Percentiles rank a stretch among this genome's conserved stretches.
Conservation (phyloP, 2,113 vertebrate genomes). For the Orthochromis indermauri region DNA sequence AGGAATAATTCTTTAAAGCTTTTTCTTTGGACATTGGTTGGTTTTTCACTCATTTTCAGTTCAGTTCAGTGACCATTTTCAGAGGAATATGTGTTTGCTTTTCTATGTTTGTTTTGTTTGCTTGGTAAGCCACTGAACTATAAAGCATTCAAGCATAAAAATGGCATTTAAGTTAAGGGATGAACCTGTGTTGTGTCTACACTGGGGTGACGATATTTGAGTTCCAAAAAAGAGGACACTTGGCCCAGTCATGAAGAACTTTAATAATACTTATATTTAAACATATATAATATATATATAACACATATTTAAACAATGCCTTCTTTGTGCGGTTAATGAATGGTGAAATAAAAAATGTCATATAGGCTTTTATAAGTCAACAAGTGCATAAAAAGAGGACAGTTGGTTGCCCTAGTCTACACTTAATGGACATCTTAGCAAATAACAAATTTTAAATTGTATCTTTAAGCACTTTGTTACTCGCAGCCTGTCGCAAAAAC, state of each 20-base stretch:
- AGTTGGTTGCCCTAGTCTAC: neutral
- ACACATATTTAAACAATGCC: neutral
- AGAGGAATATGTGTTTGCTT: neutral
- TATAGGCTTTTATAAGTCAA: neutral
- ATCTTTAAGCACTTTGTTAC: neutral
- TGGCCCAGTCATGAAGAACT: neutral
- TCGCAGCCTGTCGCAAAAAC: neutral
- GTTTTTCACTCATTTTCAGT: neutral
- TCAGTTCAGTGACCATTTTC: neutral
- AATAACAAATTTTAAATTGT: neutral
- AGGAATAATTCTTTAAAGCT: neutral
- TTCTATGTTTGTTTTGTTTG: neutral
- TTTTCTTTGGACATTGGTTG: neutral
- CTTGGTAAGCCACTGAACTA: neutral
- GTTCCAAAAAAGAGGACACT: neutral
- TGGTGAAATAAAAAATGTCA: neutral
- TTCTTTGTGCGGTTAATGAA: neutral
- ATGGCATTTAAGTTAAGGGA: neutral
- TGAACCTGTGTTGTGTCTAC: neutral
- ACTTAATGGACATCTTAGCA: neutral
- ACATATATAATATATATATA: too few species aligned
- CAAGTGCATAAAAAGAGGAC: neutral
- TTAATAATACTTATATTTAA: neutral
- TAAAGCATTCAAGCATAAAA: neutral
- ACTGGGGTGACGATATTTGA: neutral